Conservation (phyloP, 64 coral and sea anemone genomes). For the Actinia equina region DNA sequence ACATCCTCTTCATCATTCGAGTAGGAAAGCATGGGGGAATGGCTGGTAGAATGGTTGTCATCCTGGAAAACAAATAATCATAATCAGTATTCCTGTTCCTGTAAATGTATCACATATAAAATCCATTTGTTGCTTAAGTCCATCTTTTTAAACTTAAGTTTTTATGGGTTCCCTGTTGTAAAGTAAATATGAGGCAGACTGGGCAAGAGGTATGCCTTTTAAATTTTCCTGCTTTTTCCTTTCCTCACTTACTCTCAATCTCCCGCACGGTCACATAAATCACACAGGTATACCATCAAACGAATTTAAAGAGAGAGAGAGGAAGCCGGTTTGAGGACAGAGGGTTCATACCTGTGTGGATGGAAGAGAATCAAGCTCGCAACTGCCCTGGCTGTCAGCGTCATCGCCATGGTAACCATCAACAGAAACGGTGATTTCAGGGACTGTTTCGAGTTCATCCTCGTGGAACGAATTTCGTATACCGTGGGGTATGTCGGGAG, state of each 20-base stretch:
- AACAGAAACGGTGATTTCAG: constrained; percentile 57
- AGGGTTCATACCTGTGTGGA: background rate
- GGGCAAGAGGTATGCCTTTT: background rate
- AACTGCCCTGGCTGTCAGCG: constrained; percentile 38
- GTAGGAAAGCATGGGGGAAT: constrained; percentile 31
- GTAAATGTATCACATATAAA: background rate
- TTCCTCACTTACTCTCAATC: too few species aligned
- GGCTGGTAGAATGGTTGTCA: background rate
- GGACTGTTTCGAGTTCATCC: constrained; percentile 45
- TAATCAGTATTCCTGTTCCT: background rate
- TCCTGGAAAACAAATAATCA: constrained; percentile 20
- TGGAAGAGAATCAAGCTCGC: constrained; percentile 32
- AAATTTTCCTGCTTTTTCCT: too few species aligned
- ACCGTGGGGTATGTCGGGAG: constrained; percentile 7
- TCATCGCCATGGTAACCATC: constrained; percentile 15
- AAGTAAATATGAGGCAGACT: background rate
- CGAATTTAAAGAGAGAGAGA: too few species aligned
- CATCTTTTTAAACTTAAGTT: too few species aligned
- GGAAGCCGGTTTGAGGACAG: background rate
- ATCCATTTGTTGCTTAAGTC: too few species aligned
- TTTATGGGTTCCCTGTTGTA: background rate
- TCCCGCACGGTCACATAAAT: too few species aligned
- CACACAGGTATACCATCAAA: too few species aligned
- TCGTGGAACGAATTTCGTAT: constrained; percentile 73
- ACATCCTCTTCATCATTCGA: background rate